phyloP scores from a whole-genome alignment of 2,888 invertebrate genomes.

The Sepioteuthis lessoniana region DNA sequence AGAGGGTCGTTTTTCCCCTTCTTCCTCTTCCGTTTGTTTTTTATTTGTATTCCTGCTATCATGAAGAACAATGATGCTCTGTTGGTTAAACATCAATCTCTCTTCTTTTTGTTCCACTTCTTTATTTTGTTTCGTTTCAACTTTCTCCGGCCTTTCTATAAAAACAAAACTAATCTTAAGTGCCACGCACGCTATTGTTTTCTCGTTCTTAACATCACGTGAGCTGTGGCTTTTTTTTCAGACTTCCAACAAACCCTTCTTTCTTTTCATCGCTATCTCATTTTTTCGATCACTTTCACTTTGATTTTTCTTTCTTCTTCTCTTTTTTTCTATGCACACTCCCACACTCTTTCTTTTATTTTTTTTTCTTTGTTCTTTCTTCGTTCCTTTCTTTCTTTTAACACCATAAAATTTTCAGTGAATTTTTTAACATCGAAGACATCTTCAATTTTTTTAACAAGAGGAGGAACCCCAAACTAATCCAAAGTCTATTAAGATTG shows the following conservation, averaged over 20 bases:
- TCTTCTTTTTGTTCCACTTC: neutral
- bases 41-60: neutral
- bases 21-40: neutral
- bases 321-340: neutral
- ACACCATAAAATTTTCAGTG: too few species aligned
- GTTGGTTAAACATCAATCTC: slow-evolving; percentile 2
- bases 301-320: neutral
- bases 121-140: neutral
- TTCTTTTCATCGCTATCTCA: neutral
- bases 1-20: neutral
- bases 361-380: neutral
- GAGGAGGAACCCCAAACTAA: too few species aligned
- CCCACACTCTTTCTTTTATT: neutral
- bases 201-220: neutral
- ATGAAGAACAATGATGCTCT: neutral
- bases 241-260: neutral
- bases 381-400: neutral
- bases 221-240: neutral
- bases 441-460: too few species aligned
- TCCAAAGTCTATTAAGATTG: too few species aligned
- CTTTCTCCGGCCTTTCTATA: neutral
- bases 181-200: neutral
- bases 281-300: neutral
- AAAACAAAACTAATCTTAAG: neutral
- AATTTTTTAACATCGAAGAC: too few species aligned